These are phyloP conservation scores for Agraylea sexmaculata DNA, from an alignment of 1,140 invertebrate species.

Conservation along the genomic window DNA sequence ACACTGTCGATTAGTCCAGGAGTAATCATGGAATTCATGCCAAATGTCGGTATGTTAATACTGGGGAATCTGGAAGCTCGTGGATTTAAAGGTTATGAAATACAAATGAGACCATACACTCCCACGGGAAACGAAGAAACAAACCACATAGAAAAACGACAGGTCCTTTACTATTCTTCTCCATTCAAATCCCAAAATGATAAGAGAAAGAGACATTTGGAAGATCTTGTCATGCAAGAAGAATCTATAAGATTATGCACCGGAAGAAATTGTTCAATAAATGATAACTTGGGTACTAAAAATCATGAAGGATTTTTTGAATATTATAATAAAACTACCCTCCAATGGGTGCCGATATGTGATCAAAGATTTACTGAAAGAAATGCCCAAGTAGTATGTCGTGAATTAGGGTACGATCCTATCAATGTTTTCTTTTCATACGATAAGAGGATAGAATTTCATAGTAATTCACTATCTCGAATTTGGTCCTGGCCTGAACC, in stretches of 20 bases:
- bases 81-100: constrained; percentile 67
- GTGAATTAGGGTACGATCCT: constrained; percentile 81
- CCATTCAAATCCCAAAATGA: constrained; percentile 27
- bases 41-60: constrained; percentile 94
- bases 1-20: constrained; percentile 82
- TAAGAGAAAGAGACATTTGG: constrained; percentile 36
- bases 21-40: constrained; percentile 86
- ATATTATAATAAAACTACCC: constrained; percentile 86
- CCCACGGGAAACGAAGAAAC: constrained; percentile 30
- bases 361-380: constrained; percentile 88
- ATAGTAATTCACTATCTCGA: constrained; percentile 67
- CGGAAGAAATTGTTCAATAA: constrained; percentile 52
- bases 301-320: constrained; percentile 78
- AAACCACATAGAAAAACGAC: constrained; percentile 32
- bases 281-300: constrained; percentile 35
- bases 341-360: constrained; percentile 95
- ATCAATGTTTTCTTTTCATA: constrained; percentile 78
- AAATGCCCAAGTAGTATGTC: constrained; percentile 90
- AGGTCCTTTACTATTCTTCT: constrained; percentile 16
- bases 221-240: constrained; percentile 41
- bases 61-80: constrained; percentile 80
- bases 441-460: constrained; percentile 70
- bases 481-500: constrained; percentile 95
- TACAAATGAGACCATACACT: constrained; percentile 66
- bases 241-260: constrained; percentile 65